Base-by-base conservation (phyloP, 30 jellyfish, hydroid and myxozoan species). In the Turritopsis dohrnii region DNA sequence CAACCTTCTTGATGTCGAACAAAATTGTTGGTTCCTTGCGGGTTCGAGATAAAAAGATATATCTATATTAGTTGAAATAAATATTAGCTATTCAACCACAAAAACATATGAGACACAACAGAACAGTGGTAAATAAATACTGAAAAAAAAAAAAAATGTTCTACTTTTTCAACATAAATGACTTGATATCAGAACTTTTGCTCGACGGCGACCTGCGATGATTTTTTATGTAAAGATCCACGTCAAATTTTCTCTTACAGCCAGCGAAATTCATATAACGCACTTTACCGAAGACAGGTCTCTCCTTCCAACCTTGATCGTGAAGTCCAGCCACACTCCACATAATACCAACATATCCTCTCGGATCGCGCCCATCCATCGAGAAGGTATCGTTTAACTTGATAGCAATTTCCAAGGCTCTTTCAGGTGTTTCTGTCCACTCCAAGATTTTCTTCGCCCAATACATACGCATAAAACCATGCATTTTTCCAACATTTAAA, bases 371-470 rank as follows among this genome's bases (percentile, higher is more conserved):
- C 0, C 97, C 97, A 91, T 91, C 97, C 72, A 91, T 41, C 25
- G 86, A 79, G 73, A 86, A 91, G 66, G 69, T 87, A 74, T 91
- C 96, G 72, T 91, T 91, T 29, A 91, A 88, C 30, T 76, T 74
- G 24, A 91, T 72, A 1, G 97, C 73, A 8, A 53, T 77, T 74
- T 54, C 85, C 60, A 91, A 52, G 20, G 92, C 97, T 29, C 69
- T 85, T 71, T 87, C 93, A 13, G 97, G 97, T 18, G 96, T 79
- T 19, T 81, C 88, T 22, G 96, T 86, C 97, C 97, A 91, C 60
- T 91, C 97, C 31, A 91, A 85, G 28, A 91, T 87, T 54, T 91
- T 91, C 87, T 91, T 91, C 41, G 96, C 96, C 97, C 97, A 91
- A 74, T 91, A 91, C 97, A 91, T 91, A 75, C 97, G 87, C 60